Evolutionary conservation across 2,888 invertebrate species (phyloP).

Genomic region (Podabrus alpinus): DNA sequence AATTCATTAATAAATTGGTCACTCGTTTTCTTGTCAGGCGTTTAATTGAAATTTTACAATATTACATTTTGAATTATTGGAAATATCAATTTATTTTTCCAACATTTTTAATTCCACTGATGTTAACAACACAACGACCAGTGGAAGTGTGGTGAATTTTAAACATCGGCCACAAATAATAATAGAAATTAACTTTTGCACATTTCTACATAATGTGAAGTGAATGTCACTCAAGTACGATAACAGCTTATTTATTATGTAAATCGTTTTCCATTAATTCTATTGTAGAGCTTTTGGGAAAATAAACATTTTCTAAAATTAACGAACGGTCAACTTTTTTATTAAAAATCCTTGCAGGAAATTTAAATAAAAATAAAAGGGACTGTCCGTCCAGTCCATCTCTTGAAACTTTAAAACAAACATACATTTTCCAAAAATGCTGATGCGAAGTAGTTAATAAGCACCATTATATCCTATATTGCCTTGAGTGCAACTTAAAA

Average conservation of each 20-base stretch:
- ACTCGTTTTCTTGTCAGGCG: not conserved
- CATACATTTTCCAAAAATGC: not conserved
- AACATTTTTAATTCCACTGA: not conserved
- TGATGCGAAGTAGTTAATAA: not conserved
- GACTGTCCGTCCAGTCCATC: not conserved
- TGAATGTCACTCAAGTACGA: constrained; percentile 2
- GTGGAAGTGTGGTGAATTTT: not conserved
- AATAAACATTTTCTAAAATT: not conserved
- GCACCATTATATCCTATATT: not conserved
- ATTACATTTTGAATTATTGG: not conserved
- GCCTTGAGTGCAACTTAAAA: not conserved
- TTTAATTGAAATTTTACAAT: not conserved
- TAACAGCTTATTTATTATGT: constrained; percentile 1
- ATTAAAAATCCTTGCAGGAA: not conserved
- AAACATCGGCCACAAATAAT: not conserved
- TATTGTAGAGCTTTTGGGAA: not conserved
- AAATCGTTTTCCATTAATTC: not conserved
- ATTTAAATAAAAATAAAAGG: not conserved
- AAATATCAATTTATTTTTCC: not conserved
- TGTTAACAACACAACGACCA: not conserved
- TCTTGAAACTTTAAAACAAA: not conserved
- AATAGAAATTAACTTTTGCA: not conserved
- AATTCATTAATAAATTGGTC: not conserved
- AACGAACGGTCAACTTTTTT: not conserved
- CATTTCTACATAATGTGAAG: not conserved